Percentiles rank a stretch among this genome's conserved stretches.
phyloP scores from a whole-genome alignment of 2,113 vertebrate species.

The Sylvia atricapilla region DNA sequence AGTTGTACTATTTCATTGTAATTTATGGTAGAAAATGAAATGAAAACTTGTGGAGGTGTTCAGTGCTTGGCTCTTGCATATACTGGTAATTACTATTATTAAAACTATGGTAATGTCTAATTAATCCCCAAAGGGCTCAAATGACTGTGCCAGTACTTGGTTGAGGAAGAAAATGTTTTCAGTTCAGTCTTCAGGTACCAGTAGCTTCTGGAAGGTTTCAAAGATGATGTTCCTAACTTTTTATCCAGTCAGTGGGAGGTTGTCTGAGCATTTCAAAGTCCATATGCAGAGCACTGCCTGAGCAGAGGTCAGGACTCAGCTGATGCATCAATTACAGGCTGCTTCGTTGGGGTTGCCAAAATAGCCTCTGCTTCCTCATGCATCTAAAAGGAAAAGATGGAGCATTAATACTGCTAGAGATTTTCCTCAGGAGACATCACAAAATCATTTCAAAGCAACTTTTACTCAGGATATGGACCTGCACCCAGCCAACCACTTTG shows the following conservation, averaged over 20 bases:
- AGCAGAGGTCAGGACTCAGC: constrained; percentile 84
- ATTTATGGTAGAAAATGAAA: constrained; percentile 32
- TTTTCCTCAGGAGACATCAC: neutral
- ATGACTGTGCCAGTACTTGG: constrained; percentile 45
- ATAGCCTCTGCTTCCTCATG: constrained; percentile 96
- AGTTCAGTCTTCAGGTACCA: constrained; percentile 68
- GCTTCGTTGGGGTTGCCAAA: constrained; percentile 81
- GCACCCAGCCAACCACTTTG: neutral
- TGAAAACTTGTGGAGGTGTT: constrained; percentile 31
- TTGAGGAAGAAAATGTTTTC: constrained; percentile 59
- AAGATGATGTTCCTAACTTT: constrained; percentile 56
- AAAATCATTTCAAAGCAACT: neutral
- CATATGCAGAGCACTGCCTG: neutral
- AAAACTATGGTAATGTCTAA: constrained; percentile 28
- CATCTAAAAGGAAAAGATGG: constrained; percentile 76
- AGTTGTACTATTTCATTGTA: neutral
- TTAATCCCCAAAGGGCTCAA: constrained; percentile 41
- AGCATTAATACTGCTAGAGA: neutral
- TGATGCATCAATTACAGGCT: constrained; percentile 71
- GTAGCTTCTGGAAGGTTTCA: constrained; percentile 40
- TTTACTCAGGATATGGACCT: neutral
- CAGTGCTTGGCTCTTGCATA: constrained; percentile 51
- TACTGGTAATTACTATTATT: constrained; percentile 46
- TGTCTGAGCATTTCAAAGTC: constrained; percentile 54
- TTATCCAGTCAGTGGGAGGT: constrained; percentile 46